Base-by-base conservation (phyloP, 2,797 vertebrate species). In the Ambastaia sidthimunki region DNA sequence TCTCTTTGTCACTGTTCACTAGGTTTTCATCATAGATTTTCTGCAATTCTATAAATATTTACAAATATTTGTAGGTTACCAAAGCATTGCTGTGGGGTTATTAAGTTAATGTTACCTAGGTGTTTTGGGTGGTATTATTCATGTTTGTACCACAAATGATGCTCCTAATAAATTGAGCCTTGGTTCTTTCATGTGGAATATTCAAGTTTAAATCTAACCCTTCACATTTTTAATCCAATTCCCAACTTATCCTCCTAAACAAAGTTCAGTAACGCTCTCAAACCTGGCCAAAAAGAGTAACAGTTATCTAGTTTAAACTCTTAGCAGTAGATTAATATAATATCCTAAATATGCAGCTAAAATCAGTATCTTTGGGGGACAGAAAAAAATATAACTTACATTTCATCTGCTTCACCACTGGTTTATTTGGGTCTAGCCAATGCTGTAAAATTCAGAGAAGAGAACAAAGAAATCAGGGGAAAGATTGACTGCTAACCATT, bases 391-490 rank as follows among this genome's bases (percentile, higher is more conserved):
- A 28, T 47, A 37, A 96, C 97, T 98, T 95, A 99, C 98, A 96
- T 95, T 99, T 99, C 97, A 99, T 97, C 93, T 99, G 98, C 88
- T 96, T 96, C 93, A 89, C 94, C 88, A 99, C 93, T 10, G 96
- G 92, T 88, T 98, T 99, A 88, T 96, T 98, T 85, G 97, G 96
- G 89, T 99, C 96, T 87, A 99, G 94, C 98, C 98, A 99, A 89
- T 99, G 98, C 98, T 99, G 82, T 77, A 83, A 89, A 91, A 90
- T 4, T 54, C 54, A 76, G 55, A 83, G 70, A 82, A 59, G 23
- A 62, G 21, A 47, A 23, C 71, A 19, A 78, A 23, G 74, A 28
- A 16, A 67, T 50, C 31, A 70, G 25, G 12, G 66, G 18, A 66
- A 57, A 76, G 55, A 41, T 41, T 60, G 62, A 76, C 23, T 62